Evolutionary conservation across 2,113 vertebrate genomes (phyloP), one percentile per base, ranked within the genome.

Genomic region (Penelope pileata): DNA sequence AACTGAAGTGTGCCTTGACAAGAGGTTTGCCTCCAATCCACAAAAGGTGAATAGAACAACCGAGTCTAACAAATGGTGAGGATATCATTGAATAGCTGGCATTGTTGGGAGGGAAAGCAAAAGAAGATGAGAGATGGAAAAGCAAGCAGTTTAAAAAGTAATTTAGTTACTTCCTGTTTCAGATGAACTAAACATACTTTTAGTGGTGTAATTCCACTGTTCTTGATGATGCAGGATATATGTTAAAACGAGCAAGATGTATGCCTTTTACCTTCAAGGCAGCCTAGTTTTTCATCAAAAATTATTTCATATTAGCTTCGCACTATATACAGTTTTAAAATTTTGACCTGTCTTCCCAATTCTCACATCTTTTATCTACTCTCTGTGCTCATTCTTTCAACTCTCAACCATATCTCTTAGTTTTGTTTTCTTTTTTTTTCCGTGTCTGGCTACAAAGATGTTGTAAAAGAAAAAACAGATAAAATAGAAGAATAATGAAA

Each of bases 381-480:
- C 16, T 86, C 54, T 90, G 79, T 54, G 29, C 26, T 86, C 36
- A 75, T 78, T 82, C 56, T 87, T 96, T 90, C 93, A 96, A 60
- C 27, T 79, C 69, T 58, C 78, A 87, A 19, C 14, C 30, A 8
- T 54, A 18, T 17, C 43, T 89, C n/a, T 68, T 18, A 62, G 50
- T 16, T 59, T 36, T 62, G 26, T 92, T 38, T 36, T 26, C 43
- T 50, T 7, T 32, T 2, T 36, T 32, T 59, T 50, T 12, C 32
- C 1, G 15, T 72, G 24, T 19, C 62, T 73, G 75, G 59, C 7
- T 8, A 85, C 16, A 54, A 53, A 94, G 36, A 62, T 72, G 34
- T 67, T 86, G 66, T 38, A 66, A 91, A 93, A 86, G 92, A 77
- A 59, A 80, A 76, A 85, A 16, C 22, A 67, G 73, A 81, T 82